Percentiles rank a stretch among this genome's conserved stretches.
These are phyloP conservation scores for Stratiolaelaps scimitus DNA, from an alignment of 1,140 invertebrate species.

Conservation along the genomic window DNA sequence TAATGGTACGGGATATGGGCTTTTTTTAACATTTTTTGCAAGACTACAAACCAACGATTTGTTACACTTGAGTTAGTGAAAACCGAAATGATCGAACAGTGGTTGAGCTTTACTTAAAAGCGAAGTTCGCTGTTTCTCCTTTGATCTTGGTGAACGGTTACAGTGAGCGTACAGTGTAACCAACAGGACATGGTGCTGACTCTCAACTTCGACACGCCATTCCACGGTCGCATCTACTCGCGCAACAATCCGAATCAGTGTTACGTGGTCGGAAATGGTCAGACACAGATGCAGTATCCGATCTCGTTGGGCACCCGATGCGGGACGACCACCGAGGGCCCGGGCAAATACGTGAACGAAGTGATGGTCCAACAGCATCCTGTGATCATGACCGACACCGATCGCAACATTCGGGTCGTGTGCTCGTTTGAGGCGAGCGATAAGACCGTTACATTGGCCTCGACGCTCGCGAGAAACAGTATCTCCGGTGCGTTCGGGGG, in stretches of 20 bases:
- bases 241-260: constrained; percentile 46
- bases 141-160: constrained; percentile 31
- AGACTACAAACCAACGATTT: no score
- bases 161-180: constrained; percentile 47
- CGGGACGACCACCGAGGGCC: constrained; percentile 42
- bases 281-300: constrained; percentile 43
- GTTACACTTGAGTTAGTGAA: no score
- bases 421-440: constrained; percentile 46
- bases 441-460: constrained; percentile 44
- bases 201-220: constrained; percentile 44
- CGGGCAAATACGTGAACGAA: constrained; percentile 45
- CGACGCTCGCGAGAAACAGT: constrained; percentile 36
- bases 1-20: no score
- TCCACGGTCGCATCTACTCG: constrained; percentile 47
- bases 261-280: constrained; percentile 45
- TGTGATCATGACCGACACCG: constrained; percentile 47
- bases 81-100: no score
- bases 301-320: constrained; percentile 45
- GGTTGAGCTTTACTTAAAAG: no score
- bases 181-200: constrained; percentile 47
- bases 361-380: constrained; percentile 47
- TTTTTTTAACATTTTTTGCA: no score
- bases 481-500: constrained; percentile 36
- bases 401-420: constrained; percentile 46
- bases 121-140: neutral